Percentiles rank a stretch among this genome's conserved stretches.
These are phyloP conservation scores for Lepeophtheirus nordmannii DNA, from an alignment of 2,888 invertebrate genomes.

Conservation along the genomic window DNA sequence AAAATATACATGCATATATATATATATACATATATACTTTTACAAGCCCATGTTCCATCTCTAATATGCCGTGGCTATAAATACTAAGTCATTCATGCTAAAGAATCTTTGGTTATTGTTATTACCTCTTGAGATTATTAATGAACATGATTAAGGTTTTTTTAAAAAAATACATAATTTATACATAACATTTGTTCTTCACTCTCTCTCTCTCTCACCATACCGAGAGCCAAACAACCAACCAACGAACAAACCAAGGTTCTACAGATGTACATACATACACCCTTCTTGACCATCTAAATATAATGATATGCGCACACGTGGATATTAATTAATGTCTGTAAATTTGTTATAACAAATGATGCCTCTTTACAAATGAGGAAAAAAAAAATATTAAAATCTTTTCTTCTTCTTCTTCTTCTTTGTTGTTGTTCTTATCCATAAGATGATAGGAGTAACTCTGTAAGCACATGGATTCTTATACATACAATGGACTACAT, in stretches of 20 bases:
- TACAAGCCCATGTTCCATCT: too few species aligned
- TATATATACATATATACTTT: too few species aligned
- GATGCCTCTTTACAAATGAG: not conserved
- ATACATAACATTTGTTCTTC: not conserved
- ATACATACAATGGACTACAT: too few species aligned
- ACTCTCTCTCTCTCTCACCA: too few species aligned
- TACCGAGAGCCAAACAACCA: too few species aligned
- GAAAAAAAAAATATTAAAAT: not conserved
- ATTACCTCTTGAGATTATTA: not conserved
- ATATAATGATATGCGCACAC: conserved; percentile 4
- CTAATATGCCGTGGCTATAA: not conserved
- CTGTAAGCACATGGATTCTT: too few species aligned
- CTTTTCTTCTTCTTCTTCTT: too few species aligned
- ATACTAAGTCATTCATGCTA: not conserved
- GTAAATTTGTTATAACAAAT: not conserved
- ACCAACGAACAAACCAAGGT: too few species aligned
- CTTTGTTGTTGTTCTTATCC: too few species aligned
- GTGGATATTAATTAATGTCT: conserved; percentile 6
- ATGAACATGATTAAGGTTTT: not conserved
- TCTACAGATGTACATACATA: not conserved
- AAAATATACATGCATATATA: too few species aligned
- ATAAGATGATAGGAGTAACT: too few species aligned
- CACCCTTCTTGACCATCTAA: not conserved
- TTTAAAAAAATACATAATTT: not conserved
- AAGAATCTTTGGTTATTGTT: not conserved